Percentiles rank a stretch among this genome's conserved stretches.
phyloP scores from a whole-genome alignment of 2,113 vertebrate genomes.

The Haemorhous mexicanus region DNA sequence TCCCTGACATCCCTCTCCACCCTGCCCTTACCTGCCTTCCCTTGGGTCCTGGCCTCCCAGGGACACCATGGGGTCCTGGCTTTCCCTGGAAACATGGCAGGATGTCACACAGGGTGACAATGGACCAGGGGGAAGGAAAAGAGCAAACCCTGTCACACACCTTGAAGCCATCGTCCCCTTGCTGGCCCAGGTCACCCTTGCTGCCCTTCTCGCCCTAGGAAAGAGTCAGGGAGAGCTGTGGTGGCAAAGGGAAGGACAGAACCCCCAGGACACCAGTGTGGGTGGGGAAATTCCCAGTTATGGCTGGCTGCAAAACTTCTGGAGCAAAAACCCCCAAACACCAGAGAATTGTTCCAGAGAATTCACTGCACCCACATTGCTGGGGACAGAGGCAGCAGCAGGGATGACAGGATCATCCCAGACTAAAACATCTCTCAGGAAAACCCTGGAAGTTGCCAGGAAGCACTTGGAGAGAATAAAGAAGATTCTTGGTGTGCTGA shows the following conservation, averaged over 20 bases:
- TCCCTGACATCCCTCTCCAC: not conserved
- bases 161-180: constrained; percentile 78
- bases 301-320: not conserved
- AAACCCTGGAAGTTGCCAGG: not conserved
- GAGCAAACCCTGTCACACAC: constrained; percentile 42
- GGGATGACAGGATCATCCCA: not conserved
- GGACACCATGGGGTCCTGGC: constrained; percentile 67
- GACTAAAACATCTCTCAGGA: not conserved
- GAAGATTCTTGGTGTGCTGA: not conserved
- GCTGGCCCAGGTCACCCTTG: constrained; percentile 71
- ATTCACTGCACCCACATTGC: fast-evolving
- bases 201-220: constrained; percentile 82
- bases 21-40: constrained; percentile 78
- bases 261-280: fast-evolving
- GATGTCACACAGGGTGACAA: not conserved
- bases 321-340: not conserved
- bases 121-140: not conserved
- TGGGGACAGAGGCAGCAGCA: not conserved
- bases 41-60: constrained; percentile 72
- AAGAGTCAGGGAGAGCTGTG: not conserved
- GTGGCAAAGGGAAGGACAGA: not conserved
- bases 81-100: constrained; percentile 69
- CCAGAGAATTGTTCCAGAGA: not conserved
- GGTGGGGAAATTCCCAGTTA: not conserved
- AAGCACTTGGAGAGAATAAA: not conserved